Conservation (phyloP, 37 sponge, comb jelly and placozoan genomes). For the Halichondria panicea region DNA sequence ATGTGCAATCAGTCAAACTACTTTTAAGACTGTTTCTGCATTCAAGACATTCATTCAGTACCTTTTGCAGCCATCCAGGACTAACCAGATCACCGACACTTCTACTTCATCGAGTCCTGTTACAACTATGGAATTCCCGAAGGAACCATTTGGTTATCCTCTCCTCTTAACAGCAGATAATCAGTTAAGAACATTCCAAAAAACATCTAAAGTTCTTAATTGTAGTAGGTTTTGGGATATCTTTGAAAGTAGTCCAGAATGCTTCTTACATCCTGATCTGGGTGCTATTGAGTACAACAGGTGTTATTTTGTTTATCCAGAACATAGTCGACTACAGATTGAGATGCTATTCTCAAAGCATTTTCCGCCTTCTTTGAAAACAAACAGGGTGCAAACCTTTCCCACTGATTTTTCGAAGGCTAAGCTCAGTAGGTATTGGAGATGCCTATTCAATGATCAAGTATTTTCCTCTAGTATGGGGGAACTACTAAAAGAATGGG, state of each 20-base stretch:
- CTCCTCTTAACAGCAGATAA: constrained; percentile 48
- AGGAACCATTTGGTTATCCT: constrained; percentile 33
- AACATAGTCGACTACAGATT: not conserved
- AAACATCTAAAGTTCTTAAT: constrained; percentile 16
- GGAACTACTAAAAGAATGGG: constrained; percentile 15
- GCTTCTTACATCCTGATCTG: constrained; percentile 33
- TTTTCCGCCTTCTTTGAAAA: not conserved
- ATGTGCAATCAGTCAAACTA: constrained; percentile 8
- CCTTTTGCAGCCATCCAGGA: not conserved
- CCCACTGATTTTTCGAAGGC: not conserved
- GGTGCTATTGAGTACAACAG: not conserved
- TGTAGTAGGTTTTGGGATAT: constrained; percentile 8
- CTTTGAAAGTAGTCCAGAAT: not conserved
- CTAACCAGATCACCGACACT: no score
- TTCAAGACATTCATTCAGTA: constrained; percentile 19
- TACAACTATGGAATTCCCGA: constrained; percentile 20
- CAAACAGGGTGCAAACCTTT: not conserved
- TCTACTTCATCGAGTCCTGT: no score
- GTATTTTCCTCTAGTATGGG: constrained; percentile 6
- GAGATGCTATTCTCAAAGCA: not conserved
- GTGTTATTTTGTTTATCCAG: constrained; percentile 10
- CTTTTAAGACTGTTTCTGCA: constrained; percentile 4
- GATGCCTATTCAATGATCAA: constrained; percentile 9
- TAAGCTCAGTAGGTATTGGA: constrained; percentile 6
- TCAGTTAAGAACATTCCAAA: constrained; percentile 30